Evolutionary conservation across 2,113 vertebrate species (phyloP).

Genomic region (Ceuthmochares aereus): DNA sequence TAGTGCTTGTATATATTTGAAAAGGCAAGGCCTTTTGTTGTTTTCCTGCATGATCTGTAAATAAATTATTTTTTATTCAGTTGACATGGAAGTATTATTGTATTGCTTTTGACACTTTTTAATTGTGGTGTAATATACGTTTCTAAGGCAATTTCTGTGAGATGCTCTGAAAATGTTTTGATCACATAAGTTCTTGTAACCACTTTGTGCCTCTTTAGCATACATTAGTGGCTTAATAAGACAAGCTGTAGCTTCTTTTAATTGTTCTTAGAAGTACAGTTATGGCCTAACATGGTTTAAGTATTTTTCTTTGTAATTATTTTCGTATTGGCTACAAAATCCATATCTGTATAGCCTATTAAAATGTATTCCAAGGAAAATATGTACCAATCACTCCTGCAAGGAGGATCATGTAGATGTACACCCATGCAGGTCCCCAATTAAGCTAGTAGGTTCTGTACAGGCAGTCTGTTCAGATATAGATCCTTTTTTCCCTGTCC

Average conservation of each 20-base stretch:
- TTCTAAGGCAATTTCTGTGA: constrained; percentile 1
- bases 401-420: neutral
- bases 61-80: constrained; percentile 51
- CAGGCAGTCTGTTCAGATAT: neutral
- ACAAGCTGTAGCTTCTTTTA: neutral
- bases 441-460: neutral
- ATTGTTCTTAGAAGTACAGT: neutral
- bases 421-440: neutral
- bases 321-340: neutral
- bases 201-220: neutral
- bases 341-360: neutral
- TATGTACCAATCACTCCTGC: neutral
- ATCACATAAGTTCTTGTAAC: neutral
- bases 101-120: neutral
- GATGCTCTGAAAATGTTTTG: neutral
- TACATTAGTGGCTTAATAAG: neutral
- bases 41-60: constrained; percentile 54
- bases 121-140: neutral
- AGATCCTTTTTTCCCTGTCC: neutral
- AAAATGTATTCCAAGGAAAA: neutral
- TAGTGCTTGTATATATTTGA: constrained; percentile 70
- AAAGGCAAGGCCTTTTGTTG: neutral
- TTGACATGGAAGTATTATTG: constrained; percentile 17
- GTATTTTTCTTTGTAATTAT: neutral
- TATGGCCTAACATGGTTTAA: neutral